Evolutionary conservation across 2,888 invertebrate genomes (phyloP).

Genomic region (Adelognathus sp.): DNA sequence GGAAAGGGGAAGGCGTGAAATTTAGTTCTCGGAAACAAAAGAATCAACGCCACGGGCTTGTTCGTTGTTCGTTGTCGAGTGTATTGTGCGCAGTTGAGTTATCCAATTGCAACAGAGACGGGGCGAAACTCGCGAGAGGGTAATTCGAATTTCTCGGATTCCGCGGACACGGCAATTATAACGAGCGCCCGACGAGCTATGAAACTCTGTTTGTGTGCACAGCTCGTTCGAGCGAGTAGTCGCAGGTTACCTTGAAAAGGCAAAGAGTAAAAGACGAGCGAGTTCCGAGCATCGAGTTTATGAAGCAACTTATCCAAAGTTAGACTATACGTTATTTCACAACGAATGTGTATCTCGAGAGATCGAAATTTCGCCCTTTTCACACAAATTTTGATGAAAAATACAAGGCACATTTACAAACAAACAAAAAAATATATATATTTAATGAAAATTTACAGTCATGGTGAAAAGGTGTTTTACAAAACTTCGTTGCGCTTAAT

Average conservation of each 20-base stretch:
- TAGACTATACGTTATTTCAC: too few species aligned
- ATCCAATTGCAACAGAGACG: conserved; percentile 41
- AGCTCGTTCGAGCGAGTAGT: background rate
- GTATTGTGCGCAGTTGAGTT: conserved; percentile 31
- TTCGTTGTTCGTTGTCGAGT: conserved; percentile 12
- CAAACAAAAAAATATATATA: too few species aligned
- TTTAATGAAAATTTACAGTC: too few species aligned
- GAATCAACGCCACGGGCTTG: conserved; percentile 31
- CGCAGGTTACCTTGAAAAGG: background rate
- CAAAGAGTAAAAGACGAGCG: background rate
- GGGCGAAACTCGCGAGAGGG: conserved; percentile 13
- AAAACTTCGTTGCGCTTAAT: too few species aligned
- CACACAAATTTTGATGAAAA: too few species aligned
- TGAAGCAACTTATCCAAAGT: too few species aligned
- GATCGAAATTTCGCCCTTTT: too few species aligned
- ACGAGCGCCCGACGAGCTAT: background rate
- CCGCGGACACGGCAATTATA: conserved; percentile 23
- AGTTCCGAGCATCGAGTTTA: background rate
- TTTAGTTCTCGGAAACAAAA: conserved; percentile 41
- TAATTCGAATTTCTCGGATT: conserved; percentile 34
- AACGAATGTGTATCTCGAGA: too few species aligned
- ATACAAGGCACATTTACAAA: too few species aligned
- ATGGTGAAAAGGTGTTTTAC: too few species aligned
- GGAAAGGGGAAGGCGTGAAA: conserved; percentile 44
- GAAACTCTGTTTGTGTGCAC: background rate